A percentile compares a stretch with the other conserved stretches of the same genome.
Evolutionary conservation across 2,888 invertebrate species (phyloP).

Genomic region (Lumbricus terrestris): DNA sequence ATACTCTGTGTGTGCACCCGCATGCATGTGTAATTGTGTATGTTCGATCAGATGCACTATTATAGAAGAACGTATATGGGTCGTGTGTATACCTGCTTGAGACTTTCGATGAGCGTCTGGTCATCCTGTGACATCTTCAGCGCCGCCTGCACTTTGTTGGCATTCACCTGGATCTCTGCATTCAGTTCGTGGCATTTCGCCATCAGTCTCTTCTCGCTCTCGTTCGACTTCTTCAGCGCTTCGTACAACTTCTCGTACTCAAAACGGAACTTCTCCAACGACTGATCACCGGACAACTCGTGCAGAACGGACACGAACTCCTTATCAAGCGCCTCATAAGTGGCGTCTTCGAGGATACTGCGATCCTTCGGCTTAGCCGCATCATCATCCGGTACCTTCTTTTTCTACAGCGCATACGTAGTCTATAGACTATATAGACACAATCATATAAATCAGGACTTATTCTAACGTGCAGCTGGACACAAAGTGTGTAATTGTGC

Average conservation of each 20-base stretch:
- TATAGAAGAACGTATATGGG: neutral
- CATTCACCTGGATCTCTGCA: constrained; percentile 20
- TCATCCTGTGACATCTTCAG: constrained; percentile 26
- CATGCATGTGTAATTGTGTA: too few species aligned
- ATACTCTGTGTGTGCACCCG: too few species aligned
- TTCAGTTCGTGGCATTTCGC: constrained; percentile 26
- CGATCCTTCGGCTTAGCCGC: neutral
- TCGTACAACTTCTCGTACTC: constrained; percentile 26
- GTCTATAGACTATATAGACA: too few species aligned
- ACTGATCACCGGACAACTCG: neutral
- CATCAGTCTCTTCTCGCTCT: constrained; percentile 23
- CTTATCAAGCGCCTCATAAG: neutral
- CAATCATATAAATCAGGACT: too few species aligned
- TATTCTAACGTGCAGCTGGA: too few species aligned
- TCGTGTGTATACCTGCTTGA: neutral
- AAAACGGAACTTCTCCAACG: neutral
- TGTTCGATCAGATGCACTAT: neutral
- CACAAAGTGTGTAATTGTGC: too few species aligned
- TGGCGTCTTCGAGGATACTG: neutral
- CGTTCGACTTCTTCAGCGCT: constrained; percentile 23
- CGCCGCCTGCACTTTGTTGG: constrained; percentile 24
- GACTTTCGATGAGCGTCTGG: constrained; percentile 23
- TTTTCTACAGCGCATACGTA: neutral
- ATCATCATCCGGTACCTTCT: neutral
- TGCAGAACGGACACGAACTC: neutral